Evolutionary conservation across 2,113 vertebrate genomes (phyloP).

Genomic region (Antechinus stuartii): DNA sequence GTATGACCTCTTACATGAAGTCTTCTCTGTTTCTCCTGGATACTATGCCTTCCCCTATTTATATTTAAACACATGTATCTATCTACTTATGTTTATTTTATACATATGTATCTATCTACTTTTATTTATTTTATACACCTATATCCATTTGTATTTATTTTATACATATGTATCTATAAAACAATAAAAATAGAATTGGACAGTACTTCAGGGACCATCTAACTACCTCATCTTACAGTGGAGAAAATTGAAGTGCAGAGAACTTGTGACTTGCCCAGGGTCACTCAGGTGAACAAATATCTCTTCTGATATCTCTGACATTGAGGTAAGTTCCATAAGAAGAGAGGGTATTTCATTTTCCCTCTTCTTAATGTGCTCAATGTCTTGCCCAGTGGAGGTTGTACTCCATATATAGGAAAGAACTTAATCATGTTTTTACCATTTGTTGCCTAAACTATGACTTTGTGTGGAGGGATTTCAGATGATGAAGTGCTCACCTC

Average conservation of each 20-base stretch:
- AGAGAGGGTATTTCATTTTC: background rate
- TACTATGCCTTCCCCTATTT: background rate
- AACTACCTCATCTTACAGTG: background rate
- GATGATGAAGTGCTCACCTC: background rate
- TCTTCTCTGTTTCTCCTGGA: background rate
- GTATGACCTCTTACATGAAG: background rate
- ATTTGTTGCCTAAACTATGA: background rate
- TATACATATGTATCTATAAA: background rate
- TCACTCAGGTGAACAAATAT: background rate
- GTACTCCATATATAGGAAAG: no score
- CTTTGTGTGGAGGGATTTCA: background rate
- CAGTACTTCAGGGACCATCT: background rate
- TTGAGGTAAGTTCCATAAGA: background rate
- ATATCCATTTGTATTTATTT: background rate
- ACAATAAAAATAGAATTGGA: background rate
- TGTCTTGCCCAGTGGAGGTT: background rate
- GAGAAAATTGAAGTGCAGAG: background rate
- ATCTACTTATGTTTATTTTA: background rate
- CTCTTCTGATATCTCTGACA: background rate
- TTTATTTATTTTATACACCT: background rate
- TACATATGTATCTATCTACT: background rate
- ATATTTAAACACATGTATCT: background rate
- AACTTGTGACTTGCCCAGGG: background rate
- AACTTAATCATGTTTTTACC: no score
- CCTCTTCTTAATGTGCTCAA: background rate